Evolutionary conservation across 2,888 invertebrate species (phyloP).

Genomic region (Syrista parreyssii): DNA sequence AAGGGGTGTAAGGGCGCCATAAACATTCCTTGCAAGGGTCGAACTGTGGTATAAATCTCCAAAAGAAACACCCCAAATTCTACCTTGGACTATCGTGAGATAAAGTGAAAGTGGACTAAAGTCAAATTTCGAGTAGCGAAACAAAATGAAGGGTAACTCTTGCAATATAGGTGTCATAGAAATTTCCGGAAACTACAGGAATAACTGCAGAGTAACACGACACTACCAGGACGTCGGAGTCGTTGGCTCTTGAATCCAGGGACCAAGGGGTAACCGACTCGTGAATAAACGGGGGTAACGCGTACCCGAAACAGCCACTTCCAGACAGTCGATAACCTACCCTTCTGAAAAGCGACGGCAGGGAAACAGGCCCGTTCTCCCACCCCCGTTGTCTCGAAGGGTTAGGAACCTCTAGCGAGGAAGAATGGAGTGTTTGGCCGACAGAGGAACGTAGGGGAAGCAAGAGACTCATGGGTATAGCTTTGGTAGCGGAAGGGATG

Average conservation of each 20-base stretch:
- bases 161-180: neutral
- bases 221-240: neutral
- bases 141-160: neutral
- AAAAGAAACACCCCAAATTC: neutral
- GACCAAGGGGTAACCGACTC: neutral
- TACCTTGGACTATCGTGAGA: neutral
- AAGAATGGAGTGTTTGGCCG: neutral
- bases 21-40: neutral
- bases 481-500: neutral
- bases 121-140: neutral
- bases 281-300: conserved; percentile 3
- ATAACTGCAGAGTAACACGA: neutral
- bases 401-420: neutral
- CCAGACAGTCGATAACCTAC: conserved; percentile 41
- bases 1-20: neutral
- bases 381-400: conserved; percentile 13
- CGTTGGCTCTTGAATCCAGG: neutral
- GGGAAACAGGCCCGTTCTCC: conserved; percentile 29
- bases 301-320: neutral
- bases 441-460: neutral
- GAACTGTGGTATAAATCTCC: neutral
- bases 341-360: conserved; percentile 29
- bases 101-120: neutral
- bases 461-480: neutral
- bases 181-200: neutral